phyloP scores from a whole-genome alignment of 2,113 vertebrate genomes.

The Halichoerus grypus region DNA sequence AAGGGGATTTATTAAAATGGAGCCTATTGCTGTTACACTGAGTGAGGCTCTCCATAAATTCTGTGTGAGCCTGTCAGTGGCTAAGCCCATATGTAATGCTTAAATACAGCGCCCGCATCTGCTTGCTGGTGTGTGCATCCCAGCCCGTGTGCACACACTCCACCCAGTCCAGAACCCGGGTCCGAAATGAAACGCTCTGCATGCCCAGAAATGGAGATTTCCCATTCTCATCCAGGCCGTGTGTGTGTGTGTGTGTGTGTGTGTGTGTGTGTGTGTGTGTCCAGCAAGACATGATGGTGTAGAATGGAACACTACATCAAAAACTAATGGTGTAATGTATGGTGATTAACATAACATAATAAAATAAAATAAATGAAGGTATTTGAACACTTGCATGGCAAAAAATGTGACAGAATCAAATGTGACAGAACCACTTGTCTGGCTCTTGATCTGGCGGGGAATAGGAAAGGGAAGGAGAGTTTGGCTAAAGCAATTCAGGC shows the following conservation, averaged over 20 bases:
- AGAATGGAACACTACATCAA: background rate
- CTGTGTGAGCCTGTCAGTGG: slow-evolving; percentile 55
- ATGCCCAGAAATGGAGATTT: background rate
- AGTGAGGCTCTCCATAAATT: slow-evolving; percentile 70
- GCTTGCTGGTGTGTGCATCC: slow-evolving; percentile 1
- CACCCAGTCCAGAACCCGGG: background rate
- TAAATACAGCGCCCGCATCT: background rate
- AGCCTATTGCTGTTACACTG: slow-evolving; percentile 56
- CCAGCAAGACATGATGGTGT: background rate
- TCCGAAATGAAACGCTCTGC: background rate
- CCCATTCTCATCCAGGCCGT: background rate
- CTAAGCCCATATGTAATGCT: slow-evolving; percentile 54
- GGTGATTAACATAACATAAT: too few relatives aligned
- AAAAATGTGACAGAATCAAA: background rate
- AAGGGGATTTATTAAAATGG: slow-evolving; percentile 80
- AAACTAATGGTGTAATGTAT: too few relatives aligned
- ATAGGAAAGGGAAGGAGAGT: background rate
- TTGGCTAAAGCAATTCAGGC: background rate
- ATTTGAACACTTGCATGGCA: too few relatives aligned
- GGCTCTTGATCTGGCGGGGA: background rate
- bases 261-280: too few relatives aligned
- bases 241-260: background rate
- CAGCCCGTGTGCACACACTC: rapidly evolving
- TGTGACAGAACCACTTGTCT: background rate
- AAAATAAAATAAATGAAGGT: too few relatives aligned